Evolutionary conservation across 1,140 invertebrate genomes (phyloP), one percentile per base, ranked within the genome.

Genomic region (Meloidogyne floridensis): DNA sequence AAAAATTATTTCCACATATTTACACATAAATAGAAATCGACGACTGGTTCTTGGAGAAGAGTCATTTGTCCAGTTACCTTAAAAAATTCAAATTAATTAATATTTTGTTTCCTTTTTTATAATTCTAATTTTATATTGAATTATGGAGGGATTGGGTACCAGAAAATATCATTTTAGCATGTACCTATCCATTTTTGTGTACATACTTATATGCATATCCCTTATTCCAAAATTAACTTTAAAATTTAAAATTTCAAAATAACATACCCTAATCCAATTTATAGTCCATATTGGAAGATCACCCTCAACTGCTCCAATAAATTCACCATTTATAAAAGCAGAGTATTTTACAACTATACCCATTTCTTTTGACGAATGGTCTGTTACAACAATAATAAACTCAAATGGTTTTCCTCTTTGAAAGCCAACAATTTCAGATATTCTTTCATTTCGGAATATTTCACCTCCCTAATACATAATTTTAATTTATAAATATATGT

Each of bases 11-110:
- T 54, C 53, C 53, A 54, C 53, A 11, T 13, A 11, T 65, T 65
- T 65, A 65, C 59, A 65, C 59, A 65, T 65, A 65, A 65, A 65
- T 65, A 65, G 7, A n/a, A 65, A 65, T 65, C 59, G 59, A 65
- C 59, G 59, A 65, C 59, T n/a, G 59, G 59, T n/a, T 65, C 59
- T 65, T 65, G 59, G 3, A 65, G 59, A n/a, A 65, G 59, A 65
- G 59, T 65, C n/a, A 65, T 65, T 65, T 65, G 59, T 5, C 59
- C 59, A 65, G 5, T 65, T 65, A 65, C 59, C 59, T 65, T n/a
- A 59, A 59, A 59, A 59, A 15, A 15, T 15, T n/a, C 7, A n/a
- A 65, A 47, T 47, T 47, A 32, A 32, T 32, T 32, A 32, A 32
- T 32, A 32, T 32, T 32, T 32, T 32, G 32, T 32, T 32, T 32